phyloP scores from a whole-genome alignment of 2,888 invertebrate species.

The Exocentrus adspersus region DNA sequence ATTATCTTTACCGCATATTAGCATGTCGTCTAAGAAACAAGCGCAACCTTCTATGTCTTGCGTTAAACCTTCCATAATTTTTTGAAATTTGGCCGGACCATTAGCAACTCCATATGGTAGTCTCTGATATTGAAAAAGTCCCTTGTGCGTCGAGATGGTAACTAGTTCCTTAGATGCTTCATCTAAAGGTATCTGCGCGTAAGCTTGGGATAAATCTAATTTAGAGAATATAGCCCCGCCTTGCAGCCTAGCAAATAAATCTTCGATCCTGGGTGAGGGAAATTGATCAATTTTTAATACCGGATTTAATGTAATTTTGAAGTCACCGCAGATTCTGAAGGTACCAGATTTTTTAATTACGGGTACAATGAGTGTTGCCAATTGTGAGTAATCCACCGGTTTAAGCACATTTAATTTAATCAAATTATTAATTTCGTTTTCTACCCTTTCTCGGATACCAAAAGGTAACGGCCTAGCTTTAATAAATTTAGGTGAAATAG shows the following conservation, averaged over 20 bases:
- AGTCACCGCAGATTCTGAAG: neutral
- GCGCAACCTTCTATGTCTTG: neutral
- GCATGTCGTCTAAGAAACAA: slow-evolving; percentile 19
- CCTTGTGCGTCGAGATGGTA: neutral
- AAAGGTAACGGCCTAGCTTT: slow-evolving; percentile 27
- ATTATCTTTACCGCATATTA: slow-evolving; percentile 14
- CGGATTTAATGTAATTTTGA: neutral
- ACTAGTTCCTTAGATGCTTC: neutral
- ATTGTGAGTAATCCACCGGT: slow-evolving; percentile 11
- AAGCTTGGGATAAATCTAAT: neutral
- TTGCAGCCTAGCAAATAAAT: neutral
- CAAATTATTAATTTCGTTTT: slow-evolving; percentile 19
- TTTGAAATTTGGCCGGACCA: slow-evolving; percentile 1
- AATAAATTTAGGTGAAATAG: slow-evolving; percentile 29
- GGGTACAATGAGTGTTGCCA: slow-evolving; percentile 21
- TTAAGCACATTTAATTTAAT: slow-evolving; percentile 17
- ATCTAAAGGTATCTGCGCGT: slow-evolving; percentile 3
- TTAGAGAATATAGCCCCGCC: neutral
- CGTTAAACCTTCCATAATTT: slow-evolving; percentile 16
- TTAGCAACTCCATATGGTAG: neutral
- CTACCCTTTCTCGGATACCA: slow-evolving; percentile 26
- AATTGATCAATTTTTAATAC: neutral
- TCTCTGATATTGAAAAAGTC: slow-evolving; percentile 1
- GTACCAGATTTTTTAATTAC: slow-evolving; percentile 7
- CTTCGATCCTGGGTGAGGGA: neutral